Evolutionary conservation across 2,888 invertebrate species (phyloP), one percentile per base, ranked within the genome.

Genomic region (Platypus cylindrus): DNA sequence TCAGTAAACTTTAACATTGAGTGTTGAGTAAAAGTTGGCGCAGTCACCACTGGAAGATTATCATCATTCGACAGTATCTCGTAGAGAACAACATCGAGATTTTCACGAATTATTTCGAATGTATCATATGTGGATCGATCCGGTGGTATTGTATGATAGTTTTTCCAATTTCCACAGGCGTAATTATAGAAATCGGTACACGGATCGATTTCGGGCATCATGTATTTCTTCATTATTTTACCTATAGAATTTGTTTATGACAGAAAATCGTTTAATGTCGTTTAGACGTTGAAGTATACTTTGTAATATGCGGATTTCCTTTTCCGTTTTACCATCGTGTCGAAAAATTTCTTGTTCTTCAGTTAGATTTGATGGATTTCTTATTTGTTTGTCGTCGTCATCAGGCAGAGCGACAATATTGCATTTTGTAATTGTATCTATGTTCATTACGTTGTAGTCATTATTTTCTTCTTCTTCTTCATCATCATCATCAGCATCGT

Each of bases 131-230:
- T 31, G n/a, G 41, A 41, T 9, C 41, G 83, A 52, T 91, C 90
- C 32, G 83, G 78, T 2, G 91, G 91, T 51, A 91, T 86, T 1
- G 85, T 82, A 60, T 90, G 84, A 26, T 77, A 67, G 30, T 74
- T 71, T 22, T 78, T 74, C 89, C 89, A 90, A 49, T 85, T 85
- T 1, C 89, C 89, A 55, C 80, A 89, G 1, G 87, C 81, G 50
- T 77, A 89, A 49, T 80, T 76, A 55, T 85, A 87, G 56, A 87
- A 89, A 54, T 89, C 86, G 4, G 73, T 66, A 54, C 87, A 89
- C 0, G 87, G 87, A 54, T 84, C 73, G 1, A 70, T 70, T 16
- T 64, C 65, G 1, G 58, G 60, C 48, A 87, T 80, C 81, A 87
- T 86, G 49, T 79, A 81, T 36, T 73, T 73, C 44, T 66, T 66